Conservation (phyloP, 2,888 invertebrate species). For the Branchipolynoe longqiensis region DNA sequence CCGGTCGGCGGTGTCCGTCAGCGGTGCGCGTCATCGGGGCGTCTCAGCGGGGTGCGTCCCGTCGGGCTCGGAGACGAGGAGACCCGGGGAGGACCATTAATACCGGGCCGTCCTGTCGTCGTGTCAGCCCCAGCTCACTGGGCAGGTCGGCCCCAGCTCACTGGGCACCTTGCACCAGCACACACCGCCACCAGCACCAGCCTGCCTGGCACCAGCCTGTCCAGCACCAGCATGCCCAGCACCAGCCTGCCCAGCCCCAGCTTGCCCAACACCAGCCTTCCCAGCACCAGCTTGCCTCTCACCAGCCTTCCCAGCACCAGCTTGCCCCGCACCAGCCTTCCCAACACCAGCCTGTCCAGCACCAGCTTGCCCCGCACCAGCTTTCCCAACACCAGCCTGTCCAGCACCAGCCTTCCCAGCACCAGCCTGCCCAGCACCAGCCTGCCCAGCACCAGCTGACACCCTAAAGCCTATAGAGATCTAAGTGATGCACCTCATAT, state of each 20-base stretch:
- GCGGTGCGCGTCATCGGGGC: too few relatives aligned
- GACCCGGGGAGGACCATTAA: too few relatives aligned
- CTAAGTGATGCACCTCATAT: too few relatives aligned
- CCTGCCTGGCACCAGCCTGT: not conserved
- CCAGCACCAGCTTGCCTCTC: not conserved
- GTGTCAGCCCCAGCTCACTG: too few relatives aligned
- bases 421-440: not conserved
- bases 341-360: not conserved
- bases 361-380: not conserved
- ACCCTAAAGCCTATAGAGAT: too few relatives aligned
- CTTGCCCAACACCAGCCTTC: not conserved
- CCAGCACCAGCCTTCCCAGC: not conserved
- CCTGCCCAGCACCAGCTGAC: not conserved
- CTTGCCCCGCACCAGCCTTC: not conserved
- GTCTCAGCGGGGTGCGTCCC: too few relatives aligned
- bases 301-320: not conserved
- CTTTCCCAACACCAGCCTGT: not conserved
- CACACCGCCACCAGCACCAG: too few relatives aligned
- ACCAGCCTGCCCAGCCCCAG: not conserved
- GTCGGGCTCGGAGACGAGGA: too few relatives aligned
- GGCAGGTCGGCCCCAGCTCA: too few relatives aligned
- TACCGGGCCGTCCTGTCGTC: too few relatives aligned
- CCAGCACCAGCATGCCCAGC: not conserved
- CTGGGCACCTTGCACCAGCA: too few relatives aligned
- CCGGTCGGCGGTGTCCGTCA: too few relatives aligned